A percentile compares a stretch with the other conserved stretches of the same genome.
These are phyloP conservation scores for Crenuchus spilurus DNA, from an alignment of 2,797 vertebrate species.

Conservation along the genomic window DNA sequence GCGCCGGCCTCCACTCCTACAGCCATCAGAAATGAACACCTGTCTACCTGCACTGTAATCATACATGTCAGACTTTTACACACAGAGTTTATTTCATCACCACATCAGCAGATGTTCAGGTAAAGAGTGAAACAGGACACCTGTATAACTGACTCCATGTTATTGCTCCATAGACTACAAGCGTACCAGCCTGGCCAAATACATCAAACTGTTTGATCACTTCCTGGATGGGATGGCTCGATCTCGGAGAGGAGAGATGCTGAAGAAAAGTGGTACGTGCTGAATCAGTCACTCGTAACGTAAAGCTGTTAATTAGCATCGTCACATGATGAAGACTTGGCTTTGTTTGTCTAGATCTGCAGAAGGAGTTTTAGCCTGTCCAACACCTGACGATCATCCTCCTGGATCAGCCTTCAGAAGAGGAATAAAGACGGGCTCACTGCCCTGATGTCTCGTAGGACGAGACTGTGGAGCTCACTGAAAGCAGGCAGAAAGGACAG, in stretches of 20 bases:
- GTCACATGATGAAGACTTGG: not conserved
- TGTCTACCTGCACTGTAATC: too few species aligned
- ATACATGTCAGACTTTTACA: too few species aligned
- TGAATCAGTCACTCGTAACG: not conserved
- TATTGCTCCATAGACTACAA: slow-evolving; percentile 83
- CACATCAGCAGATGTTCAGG: too few species aligned
- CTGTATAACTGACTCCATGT: slow-evolving; percentile 5
- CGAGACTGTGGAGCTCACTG: too few species aligned
- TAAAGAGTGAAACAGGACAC: too few species aligned
- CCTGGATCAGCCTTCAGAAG: not conserved
- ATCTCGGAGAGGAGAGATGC: slow-evolving; percentile 82
- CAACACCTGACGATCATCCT: not conserved
- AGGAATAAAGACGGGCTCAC: not conserved
- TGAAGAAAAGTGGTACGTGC: slow-evolving; percentile 84
- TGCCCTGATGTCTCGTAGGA: too few species aligned
- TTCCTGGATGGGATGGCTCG: slow-evolving; percentile 87
- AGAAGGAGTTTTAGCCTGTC: slow-evolving; percentile 76
- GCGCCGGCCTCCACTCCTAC: too few species aligned
- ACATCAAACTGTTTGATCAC: slow-evolving; percentile 86
- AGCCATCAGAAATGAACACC: too few species aligned
- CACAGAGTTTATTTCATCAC: too few species aligned
- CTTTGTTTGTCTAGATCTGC: slow-evolving; percentile 73
- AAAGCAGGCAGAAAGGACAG: too few species aligned
- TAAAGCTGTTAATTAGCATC: not conserved
- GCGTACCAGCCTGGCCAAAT: slow-evolving; percentile 89